Base-by-base conservation (phyloP, 2,888 invertebrate species). In the Barypeithes pellucidus region DNA sequence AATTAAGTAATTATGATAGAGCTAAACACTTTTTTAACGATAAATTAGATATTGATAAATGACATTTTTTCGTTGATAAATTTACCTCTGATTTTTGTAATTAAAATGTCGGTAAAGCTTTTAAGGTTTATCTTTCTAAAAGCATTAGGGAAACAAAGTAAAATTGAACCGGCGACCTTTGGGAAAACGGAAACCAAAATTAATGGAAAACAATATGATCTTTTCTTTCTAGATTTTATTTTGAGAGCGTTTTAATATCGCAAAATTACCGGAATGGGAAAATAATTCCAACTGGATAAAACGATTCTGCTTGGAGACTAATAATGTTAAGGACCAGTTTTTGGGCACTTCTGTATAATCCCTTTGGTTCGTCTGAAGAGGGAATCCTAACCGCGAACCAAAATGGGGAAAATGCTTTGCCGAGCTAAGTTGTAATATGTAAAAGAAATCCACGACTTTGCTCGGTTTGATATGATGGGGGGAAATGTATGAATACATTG, bases 91-190 rank as follows among this genome's bases (percentile, higher is more conserved):
- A n/a, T 39, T 39, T 12, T 39, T 1, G n/a, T n/a, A 39, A 39
- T 39, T 39, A 39, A 39, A 39, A 39, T 39, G 39, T 39, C 39
- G 39, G n/a, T n/a, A 39, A 39, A 39, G 39, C 39, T 39, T 39
- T 12, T 39, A n/a, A 12, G 39, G 39, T 39, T 39, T 39, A 39
- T 39, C n/a, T n/a, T 12, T 12, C n/a, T 39, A 12, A 39, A 39
- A 39, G 39, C 39, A 39, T 39, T 39, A 39, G 12, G 39, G 39
- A 39, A 39, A 39, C n/a, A 39, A 39, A 39, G 12, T 39, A 39
- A 39, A 39, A 39, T 39, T 39, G n/a, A 39, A 39, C n/a, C 39
- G 12, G 39, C 12, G 39, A 39, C 39, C n/a, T 39, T 39, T 39
- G 39, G n/a, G 39, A 39, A n/a, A 39, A 39, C 39, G n/a, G 39